A percentile compares a stretch with the other conserved stretches of the same genome.
These are phyloP conservation scores for Channa argus DNA, from an alignment of 2,113 vertebrate species.

Conservation along the genomic window DNA sequence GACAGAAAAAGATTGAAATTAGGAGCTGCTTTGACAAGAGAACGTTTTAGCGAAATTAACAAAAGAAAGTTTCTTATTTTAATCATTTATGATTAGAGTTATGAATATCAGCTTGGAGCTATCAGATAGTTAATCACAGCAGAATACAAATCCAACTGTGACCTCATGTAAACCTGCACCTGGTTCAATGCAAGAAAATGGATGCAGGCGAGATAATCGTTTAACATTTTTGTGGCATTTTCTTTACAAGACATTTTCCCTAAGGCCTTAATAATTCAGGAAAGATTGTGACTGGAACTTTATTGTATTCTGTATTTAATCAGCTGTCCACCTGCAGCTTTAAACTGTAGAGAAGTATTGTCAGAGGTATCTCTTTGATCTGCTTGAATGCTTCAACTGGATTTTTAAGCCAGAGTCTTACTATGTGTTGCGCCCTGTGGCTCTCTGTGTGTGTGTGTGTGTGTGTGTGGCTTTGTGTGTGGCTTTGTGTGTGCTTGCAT, in stretches of 20 bases:
- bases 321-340: slow-evolving; percentile 44
- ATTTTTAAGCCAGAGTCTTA: slow-evolving; percentile 24
- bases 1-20: slow-evolving; percentile 32
- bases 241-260: slow-evolving; percentile 23
- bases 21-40: slow-evolving; percentile 24
- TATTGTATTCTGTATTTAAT: slow-evolving; percentile 42
- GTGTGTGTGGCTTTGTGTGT: slow-evolving; percentile 5
- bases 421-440: neutral
- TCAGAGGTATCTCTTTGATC: slow-evolving; percentile 38
- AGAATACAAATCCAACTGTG: slow-evolving; percentile 8
- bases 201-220: slow-evolving; percentile 11
- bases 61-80: slow-evolving; percentile 3
- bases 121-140: neutral
- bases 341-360: slow-evolving; percentile 12
- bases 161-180: neutral
- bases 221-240: slow-evolving; percentile 5
- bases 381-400: slow-evolving; percentile 26
- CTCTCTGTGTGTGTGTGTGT: slow-evolving; percentile 14
- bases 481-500: slow-evolving; percentile 17
- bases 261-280: slow-evolving; percentile 7
- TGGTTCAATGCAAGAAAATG: too few species aligned
- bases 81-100: slow-evolving; percentile 18
- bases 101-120: neutral
- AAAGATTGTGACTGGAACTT: slow-evolving; percentile 1
- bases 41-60: slow-evolving; percentile 2